Evolutionary conservation across 2,888 invertebrate species (phyloP).

Genomic region (Julus scandinavius): DNA sequence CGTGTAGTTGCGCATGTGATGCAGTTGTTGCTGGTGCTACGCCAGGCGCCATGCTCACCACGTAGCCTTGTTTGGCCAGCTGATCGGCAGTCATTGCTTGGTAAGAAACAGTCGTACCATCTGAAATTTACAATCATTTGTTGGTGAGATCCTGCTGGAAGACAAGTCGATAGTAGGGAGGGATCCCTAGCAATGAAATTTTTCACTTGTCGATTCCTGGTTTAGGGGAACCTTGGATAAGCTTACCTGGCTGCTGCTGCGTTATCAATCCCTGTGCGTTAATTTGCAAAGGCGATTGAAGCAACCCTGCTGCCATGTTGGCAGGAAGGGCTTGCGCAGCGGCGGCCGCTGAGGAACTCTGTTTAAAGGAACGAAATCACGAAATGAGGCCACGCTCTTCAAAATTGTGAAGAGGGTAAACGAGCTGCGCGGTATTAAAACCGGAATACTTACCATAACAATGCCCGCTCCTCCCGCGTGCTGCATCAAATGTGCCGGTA

Average conservation of each 20-base stretch:
- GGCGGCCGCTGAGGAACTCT: slow-evolving; percentile 85
- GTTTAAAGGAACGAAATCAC: background rate
- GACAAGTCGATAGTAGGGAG: too few species aligned
- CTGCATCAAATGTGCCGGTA: slow-evolving; percentile 56
- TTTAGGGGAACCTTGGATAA: background rate
- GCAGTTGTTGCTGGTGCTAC: background rate
- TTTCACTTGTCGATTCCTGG: too few species aligned
- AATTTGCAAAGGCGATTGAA: slow-evolving; percentile 71
- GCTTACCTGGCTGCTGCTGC: slow-evolving; percentile 55
- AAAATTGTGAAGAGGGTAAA: background rate
- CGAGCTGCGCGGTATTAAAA: background rate
- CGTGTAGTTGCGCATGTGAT: background rate
- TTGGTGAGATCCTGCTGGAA: background rate
- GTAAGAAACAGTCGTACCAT: slow-evolving; percentile 57
- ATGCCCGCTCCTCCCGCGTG: slow-evolving; percentile 56
- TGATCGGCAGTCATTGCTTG: slow-evolving; percentile 58
- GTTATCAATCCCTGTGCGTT: slow-evolving; percentile 56
- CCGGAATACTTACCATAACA: slow-evolving; percentile 49
- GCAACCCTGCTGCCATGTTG: slow-evolving; percentile 79
- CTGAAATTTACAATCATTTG: slow-evolving; percentile 22
- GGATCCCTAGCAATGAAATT: too few species aligned
- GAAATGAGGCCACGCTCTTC: too few species aligned
- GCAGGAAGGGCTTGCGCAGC: slow-evolving; percentile 89
- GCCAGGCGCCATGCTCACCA: slow-evolving; percentile 56
- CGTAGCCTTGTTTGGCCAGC: slow-evolving; percentile 57